Evolutionary conservation across 92 coral and sea anemone species (phyloP).

Genomic region (Anthopleura xanthogrammica): DNA sequence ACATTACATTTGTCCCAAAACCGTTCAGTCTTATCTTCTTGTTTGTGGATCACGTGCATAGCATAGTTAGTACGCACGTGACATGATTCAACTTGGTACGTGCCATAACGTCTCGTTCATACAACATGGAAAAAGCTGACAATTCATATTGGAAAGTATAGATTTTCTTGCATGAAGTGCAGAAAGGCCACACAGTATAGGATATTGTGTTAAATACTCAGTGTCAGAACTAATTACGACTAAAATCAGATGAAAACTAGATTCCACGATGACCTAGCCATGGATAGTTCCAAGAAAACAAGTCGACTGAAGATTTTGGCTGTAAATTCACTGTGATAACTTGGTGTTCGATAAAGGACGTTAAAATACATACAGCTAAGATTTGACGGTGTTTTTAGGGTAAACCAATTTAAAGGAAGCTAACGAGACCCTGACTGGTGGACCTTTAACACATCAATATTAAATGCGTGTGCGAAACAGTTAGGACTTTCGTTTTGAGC

Average conservation of each 20-base stretch:
- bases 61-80: neutral
- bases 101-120: neutral
- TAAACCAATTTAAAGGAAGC: too few species aligned
- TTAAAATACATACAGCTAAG: too few species aligned
- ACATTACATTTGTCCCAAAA: neutral
- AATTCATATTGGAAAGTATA: too few species aligned
- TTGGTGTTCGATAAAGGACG: too few species aligned
- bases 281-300: too few species aligned
- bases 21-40: neutral
- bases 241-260: too few species aligned
- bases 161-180: neutral
- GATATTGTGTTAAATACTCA: too few species aligned
- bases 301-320: too few species aligned
- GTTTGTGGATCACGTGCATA: neutral
- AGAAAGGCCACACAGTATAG: neutral
- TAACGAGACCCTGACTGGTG: neutral
- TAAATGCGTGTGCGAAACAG: neutral
- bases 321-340: too few species aligned
- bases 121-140: neutral
- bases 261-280: too few species aligned
- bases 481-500: conserved; percentile 3
- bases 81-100: neutral
- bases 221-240: too few species aligned
- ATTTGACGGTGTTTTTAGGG: too few species aligned
- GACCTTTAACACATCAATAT: neutral